phyloP scores from a whole-genome alignment of 2,888 invertebrate genomes.

The Autographa gamma region DNA sequence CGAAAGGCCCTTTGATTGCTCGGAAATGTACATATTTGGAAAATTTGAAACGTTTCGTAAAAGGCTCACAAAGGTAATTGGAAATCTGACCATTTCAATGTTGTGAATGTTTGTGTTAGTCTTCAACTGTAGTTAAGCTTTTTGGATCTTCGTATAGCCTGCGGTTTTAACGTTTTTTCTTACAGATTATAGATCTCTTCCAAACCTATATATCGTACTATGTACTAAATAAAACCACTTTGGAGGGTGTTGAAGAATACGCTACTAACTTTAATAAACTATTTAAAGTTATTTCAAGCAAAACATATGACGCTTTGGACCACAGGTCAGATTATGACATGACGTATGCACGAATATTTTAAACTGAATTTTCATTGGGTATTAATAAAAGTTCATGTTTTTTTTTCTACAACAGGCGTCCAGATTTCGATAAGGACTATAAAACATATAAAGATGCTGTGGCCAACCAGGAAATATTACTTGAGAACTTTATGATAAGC shows the following conservation, averaged over 20 bases:
- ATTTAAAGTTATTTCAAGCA: conserved; percentile 91
- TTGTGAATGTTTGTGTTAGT: too few relatives aligned
- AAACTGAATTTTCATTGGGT: neutral
- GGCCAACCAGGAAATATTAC: conserved; percentile 91
- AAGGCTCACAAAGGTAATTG: conserved; percentile 91
- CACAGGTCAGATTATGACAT: conserved; percentile 89
- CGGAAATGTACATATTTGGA: conserved; percentile 96
- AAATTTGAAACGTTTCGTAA: conserved; percentile 95
- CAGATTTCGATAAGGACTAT: conserved; percentile 93
- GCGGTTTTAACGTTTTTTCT: conserved; percentile 35
- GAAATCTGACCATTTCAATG: neutral
- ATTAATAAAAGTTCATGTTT: neutral
- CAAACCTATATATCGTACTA: conserved; percentile 92
- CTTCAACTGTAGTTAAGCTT: too few relatives aligned
- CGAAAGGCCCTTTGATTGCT: conserved; percentile 94
- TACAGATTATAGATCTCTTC: conserved; percentile 93
- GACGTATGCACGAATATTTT: neutral
- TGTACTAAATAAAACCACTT: conserved; percentile 92
- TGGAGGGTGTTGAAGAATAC: conserved; percentile 94
- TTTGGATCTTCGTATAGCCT: too few relatives aligned
- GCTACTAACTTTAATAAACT: conserved; percentile 91
- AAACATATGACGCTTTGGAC: conserved; percentile 94
- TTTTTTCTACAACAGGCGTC: conserved; percentile 68
- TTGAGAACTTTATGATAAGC: conserved; percentile 92
- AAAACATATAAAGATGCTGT: conserved; percentile 91